A percentile compares a stretch with the other conserved stretches of the same genome.
Conservation (phyloP, 2,888 invertebrate species). For the Tolmerus cingulatus region DNA sequence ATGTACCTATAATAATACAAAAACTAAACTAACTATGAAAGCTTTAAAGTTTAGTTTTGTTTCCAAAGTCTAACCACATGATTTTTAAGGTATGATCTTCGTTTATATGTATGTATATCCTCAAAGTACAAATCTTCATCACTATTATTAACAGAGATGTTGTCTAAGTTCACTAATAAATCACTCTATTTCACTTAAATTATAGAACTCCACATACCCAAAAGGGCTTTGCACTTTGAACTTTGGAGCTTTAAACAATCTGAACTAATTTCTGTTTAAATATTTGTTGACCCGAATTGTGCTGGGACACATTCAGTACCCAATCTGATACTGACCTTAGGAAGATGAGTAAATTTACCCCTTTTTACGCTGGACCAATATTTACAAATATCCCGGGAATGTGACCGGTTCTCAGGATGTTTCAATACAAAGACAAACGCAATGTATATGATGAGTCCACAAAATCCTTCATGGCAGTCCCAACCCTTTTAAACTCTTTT, state of each 20-base stretch:
- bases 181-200: no score
- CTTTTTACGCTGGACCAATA: constrained; percentile 13
- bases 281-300: background rate
- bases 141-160: no score
- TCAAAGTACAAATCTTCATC: no score
- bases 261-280: background rate
- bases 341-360: constrained; percentile 3
- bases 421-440: background rate
- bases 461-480: constrained; percentile 6
- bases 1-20: no score
- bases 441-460: background rate
- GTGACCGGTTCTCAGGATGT: constrained; percentile 1
- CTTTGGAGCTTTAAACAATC: background rate
- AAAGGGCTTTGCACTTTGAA: background rate
- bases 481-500: constrained; percentile 33
- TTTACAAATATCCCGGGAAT: background rate
- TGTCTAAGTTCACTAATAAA: no score
- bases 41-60: no score
- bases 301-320: background rate
- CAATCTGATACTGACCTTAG: constrained; percentile 24
- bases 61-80: no score
- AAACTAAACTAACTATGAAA: no score
- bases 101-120: no score
- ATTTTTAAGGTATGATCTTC: no score
- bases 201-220: background rate